Evolutionary conservation across 1,140 invertebrate genomes (phyloP).

Genomic region (Rhagoletis pomonella): DNA sequence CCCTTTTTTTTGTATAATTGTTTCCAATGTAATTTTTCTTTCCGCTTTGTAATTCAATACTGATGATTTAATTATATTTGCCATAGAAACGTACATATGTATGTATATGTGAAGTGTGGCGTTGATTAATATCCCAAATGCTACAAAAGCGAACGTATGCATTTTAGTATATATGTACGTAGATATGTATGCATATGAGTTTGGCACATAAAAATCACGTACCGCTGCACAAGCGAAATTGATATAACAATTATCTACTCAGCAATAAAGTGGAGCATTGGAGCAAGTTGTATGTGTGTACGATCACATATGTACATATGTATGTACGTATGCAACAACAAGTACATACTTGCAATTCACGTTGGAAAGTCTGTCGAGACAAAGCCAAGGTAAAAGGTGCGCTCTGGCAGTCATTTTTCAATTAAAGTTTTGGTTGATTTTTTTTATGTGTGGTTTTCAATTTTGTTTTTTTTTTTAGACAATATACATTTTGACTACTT

Average conservation of each 20-base stretch:
- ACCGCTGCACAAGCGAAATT: constrained; percentile 1
- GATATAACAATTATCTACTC: background rate
- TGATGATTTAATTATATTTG: background rate
- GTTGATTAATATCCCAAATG: background rate
- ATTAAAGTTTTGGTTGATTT: background rate
- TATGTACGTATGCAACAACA: background rate
- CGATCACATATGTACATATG: background rate
- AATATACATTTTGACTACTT: background rate
- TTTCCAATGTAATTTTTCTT: background rate
- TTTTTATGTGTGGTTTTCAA: background rate
- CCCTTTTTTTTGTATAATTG: too few relatives aligned
- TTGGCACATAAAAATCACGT: constrained; percentile 5
- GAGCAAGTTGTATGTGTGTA: background rate
- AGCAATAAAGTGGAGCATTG: background rate
- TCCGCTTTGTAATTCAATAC: background rate
- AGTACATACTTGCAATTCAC: background rate
- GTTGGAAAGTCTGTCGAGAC: background rate
- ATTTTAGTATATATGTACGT: background rate
- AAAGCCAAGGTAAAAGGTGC: constrained; percentile 24
- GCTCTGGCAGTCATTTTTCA: background rate
- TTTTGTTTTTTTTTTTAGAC: too few relatives aligned
- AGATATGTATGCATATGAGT: background rate
- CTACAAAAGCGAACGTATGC: background rate
- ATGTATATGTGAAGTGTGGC: background rate
- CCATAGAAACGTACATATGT: background rate